phyloP scores from a whole-genome alignment of 1,140 invertebrate species.

The Trachymyrmex septentrionalis region DNA sequence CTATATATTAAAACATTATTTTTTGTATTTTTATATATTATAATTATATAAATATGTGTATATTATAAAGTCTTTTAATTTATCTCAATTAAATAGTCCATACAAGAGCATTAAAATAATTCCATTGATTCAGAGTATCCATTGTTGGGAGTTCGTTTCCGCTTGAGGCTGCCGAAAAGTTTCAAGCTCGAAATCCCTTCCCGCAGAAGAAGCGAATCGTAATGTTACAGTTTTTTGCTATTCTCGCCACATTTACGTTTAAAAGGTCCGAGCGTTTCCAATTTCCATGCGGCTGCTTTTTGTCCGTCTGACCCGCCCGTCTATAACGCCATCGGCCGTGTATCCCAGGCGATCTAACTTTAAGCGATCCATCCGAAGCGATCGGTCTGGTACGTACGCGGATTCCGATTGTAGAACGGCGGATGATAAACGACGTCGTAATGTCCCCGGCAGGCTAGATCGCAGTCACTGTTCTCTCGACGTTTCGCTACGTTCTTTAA shows the following conservation, averaged over 20 bases:
- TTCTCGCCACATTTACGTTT: conserved; percentile 48
- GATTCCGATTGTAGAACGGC: conserved; percentile 12
- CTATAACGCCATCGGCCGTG: conserved; percentile 22
- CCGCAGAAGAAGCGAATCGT: conserved; percentile 45
- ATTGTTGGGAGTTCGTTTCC: background rate
- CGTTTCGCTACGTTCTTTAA: conserved; percentile 39
- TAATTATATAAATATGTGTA: background rate
- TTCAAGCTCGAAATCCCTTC: conserved; percentile 40
- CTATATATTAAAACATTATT: background rate
- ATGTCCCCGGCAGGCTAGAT: conserved; percentile 49
- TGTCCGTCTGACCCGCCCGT: conserved; percentile 32
- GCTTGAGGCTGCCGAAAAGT: conserved; percentile 13
- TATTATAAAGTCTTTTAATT: background rate
- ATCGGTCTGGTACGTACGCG: conserved; percentile 46
- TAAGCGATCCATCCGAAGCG: conserved; percentile 53
- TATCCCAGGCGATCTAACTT: conserved; percentile 44
- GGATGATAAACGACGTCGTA: conserved; percentile 68
- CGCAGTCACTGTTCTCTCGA: conserved; percentile 12
- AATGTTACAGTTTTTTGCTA: conserved; percentile 38
- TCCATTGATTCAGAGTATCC: background rate
- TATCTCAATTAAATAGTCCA: background rate
- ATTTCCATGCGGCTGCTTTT: conserved; percentile 50
- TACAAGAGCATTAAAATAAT: conserved; percentile 23
- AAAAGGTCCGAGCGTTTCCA: conserved; percentile 46
- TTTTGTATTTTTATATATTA: background rate